A percentile compares a stretch with the other conserved stretches of the same genome.
These are phyloP conservation scores for Druon quercuslanigerum DNA, from an alignment of 1,140 invertebrate species.

Conservation along the genomic window DNA sequence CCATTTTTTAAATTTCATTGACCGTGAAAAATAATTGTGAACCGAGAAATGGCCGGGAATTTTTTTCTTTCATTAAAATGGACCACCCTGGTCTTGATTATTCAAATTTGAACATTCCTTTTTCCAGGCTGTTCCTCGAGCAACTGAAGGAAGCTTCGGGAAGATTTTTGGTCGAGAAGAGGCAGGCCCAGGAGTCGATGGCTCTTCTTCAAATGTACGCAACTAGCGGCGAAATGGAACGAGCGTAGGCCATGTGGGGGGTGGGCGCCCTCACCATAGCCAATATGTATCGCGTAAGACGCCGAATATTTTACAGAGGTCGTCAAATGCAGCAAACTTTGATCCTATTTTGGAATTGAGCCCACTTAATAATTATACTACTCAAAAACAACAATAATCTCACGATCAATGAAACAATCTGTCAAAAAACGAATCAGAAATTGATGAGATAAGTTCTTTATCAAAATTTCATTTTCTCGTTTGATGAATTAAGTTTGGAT, in stretches of 20 bases:
- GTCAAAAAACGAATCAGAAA: no score
- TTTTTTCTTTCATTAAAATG: no score
- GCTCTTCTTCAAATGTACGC: conserved; percentile 81
- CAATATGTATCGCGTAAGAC: conserved; percentile 71
- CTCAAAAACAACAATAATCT: no score
- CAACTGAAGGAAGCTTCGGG: conserved; percentile 89
- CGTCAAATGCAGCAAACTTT: conserved; percentile 71
- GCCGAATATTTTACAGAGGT: conserved; percentile 70
- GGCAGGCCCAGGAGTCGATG: conserved; percentile 89
- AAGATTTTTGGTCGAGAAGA: conserved; percentile 85
- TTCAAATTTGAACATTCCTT: conserved; percentile 18
- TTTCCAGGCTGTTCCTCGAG: conserved; percentile 84
- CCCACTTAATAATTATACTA: conserved; percentile 48
- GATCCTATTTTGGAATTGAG: conserved; percentile 73
- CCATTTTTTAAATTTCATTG: no score
- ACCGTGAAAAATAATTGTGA: no score
- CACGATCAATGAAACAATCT: no score
- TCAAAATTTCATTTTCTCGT: no score
- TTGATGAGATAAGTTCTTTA: no score
- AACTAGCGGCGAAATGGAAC: conserved; percentile 70
- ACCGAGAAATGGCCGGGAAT: no score
- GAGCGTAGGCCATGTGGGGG: conserved; percentile 75
- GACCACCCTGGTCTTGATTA: no score
- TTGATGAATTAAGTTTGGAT: no score
- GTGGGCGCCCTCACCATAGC: conserved; percentile 74